Conservation (phyloP, 1,140 invertebrate species). For the Araneus ventricosus region DNA sequence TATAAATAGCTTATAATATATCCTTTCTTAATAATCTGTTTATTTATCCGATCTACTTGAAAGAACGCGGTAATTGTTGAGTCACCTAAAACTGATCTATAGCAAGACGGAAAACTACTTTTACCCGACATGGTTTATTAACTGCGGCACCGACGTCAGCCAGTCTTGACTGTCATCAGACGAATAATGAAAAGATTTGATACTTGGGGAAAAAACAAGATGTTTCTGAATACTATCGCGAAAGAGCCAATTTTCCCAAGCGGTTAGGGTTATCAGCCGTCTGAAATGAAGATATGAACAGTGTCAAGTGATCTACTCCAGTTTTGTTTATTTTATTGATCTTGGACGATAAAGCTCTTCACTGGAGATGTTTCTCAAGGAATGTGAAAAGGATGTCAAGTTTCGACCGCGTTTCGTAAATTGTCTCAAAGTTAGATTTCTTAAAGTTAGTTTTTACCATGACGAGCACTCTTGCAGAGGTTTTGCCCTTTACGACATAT, state of each 20-base stretch:
- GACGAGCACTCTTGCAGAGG: background rate
- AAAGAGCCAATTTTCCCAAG: background rate
- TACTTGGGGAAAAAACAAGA: background rate
- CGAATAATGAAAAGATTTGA: background rate
- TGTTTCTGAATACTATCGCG: background rate
- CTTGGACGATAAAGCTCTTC: background rate
- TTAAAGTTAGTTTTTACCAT: background rate
- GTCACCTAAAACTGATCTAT: background rate
- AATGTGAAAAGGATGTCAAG: background rate
- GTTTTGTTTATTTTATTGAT: constrained; percentile 24
- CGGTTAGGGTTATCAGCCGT: background rate
- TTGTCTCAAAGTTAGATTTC: background rate
- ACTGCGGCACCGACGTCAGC: background rate
- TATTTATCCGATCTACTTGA: background rate
- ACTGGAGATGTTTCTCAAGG: background rate
- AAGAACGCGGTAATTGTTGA: constrained; percentile 21
- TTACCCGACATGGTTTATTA: background rate
- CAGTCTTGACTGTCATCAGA: background rate
- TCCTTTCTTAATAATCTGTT: background rate
- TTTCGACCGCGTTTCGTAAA: background rate
- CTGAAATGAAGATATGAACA: background rate
- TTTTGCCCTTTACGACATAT: background rate
- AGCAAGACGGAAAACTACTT: background rate
- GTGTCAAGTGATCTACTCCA: background rate
- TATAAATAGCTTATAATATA: background rate